Conservation (phyloP, 1,140 invertebrate genomes). For the Sinonovacula constricta region DNA sequence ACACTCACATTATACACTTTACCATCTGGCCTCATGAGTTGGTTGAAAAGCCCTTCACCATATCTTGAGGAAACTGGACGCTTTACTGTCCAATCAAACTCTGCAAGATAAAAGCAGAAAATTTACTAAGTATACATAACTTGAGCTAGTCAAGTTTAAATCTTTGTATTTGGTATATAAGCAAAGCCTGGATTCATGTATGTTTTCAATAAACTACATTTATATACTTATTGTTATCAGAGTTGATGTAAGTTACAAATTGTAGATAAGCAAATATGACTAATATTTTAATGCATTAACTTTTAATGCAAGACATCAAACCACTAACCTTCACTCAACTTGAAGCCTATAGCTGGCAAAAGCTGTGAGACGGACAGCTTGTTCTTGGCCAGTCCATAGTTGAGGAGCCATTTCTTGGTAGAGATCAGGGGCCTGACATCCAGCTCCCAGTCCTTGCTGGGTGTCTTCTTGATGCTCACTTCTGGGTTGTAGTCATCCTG, state of each 20-base stretch:
- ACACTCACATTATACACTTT: constrained; percentile 75
- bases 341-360: constrained; percentile 77
- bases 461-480: constrained; percentile 62
- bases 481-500: constrained; percentile 66
- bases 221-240: background rate
- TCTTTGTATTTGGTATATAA: too few relatives aligned
- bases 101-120: too few relatives aligned
- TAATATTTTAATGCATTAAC: background rate
- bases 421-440: constrained; percentile 72
- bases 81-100: constrained; percentile 73
- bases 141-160: too few relatives aligned
- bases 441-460: constrained; percentile 72
- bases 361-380: constrained; percentile 72
- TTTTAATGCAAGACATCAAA: background rate
- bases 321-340: constrained; percentile 73
- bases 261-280: background rate
- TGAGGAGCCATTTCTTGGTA: constrained; percentile 74
- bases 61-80: constrained; percentile 75
- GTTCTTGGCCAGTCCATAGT: constrained; percentile 75
- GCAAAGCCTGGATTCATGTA: too few relatives aligned
- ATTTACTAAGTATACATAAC: too few relatives aligned
- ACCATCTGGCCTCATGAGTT: constrained; percentile 70
- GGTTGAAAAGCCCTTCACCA: constrained; percentile 70
- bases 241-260: background rate
- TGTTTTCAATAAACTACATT: background rate